These are phyloP conservation scores for Philaethria dido DNA, from an alignment of 2,888 invertebrate species.

Conservation along the genomic window DNA sequence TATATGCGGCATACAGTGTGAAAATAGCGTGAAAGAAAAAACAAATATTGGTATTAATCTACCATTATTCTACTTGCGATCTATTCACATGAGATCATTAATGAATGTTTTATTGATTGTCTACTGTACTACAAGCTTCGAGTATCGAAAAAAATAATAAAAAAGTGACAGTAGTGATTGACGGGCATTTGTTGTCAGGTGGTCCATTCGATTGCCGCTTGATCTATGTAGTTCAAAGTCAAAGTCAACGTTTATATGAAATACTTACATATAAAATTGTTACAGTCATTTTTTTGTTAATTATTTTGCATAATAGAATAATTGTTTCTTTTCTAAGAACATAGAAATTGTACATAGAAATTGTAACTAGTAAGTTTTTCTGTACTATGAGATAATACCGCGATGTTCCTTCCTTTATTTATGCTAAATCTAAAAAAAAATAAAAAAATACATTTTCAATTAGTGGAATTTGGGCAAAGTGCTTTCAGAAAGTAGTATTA, in stretches of 20 bases:
- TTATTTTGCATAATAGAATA: too few relatives aligned
- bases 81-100: not conserved
- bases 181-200: not conserved
- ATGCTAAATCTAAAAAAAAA: not conserved
- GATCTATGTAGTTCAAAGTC: conserved; percentile 12
- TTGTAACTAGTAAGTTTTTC: too few relatives aligned
- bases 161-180: conserved; percentile 11
- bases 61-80: not conserved
- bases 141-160: not conserved
- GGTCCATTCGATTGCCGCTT: not conserved
- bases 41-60: too few relatives aligned
- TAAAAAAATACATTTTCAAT: not conserved
- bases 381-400: too few relatives aligned
- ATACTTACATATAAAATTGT: not conserved
- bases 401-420: too few relatives aligned
- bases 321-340: too few relatives aligned
- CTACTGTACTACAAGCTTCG: not conserved
- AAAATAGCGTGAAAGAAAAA: too few relatives aligned
- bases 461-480: not conserved
- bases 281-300: not conserved
- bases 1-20: too few relatives aligned
- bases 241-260: not conserved
- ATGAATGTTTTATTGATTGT: not conserved
- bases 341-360: too few relatives aligned
- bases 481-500: not conserved